Evolutionary conservation across 1,140 invertebrate species (phyloP).

Genomic region (Sitophilus oryzae): DNA sequence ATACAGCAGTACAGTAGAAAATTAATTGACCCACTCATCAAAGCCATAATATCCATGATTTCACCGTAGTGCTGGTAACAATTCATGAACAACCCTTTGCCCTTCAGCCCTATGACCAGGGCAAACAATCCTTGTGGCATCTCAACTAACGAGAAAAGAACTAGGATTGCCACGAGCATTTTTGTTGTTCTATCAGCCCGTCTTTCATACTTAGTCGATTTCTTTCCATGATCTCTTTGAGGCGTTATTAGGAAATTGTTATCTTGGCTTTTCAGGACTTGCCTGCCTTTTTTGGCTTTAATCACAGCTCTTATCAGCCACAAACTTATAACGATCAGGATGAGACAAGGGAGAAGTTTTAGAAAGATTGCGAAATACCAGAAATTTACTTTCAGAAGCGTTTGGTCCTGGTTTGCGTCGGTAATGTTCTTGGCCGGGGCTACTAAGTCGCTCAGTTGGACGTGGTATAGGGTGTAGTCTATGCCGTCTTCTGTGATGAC

Average conservation of each 20-base stretch:
- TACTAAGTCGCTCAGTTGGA: conserved; percentile 54
- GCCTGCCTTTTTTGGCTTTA: conserved; percentile 61
- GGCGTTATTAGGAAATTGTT: conserved; percentile 46
- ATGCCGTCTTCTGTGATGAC: conserved; percentile 43
- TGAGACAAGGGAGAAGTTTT: conserved; percentile 76
- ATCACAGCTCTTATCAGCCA: conserved; percentile 71
- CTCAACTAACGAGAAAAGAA: conserved; percentile 82
- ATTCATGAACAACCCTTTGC: conserved; percentile 64
- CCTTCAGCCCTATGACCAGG: conserved; percentile 64
- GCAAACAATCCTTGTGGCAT: conserved; percentile 76
- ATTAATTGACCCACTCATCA: conserved; percentile 88
- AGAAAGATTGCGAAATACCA: conserved; percentile 82
- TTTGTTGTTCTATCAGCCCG: conserved; percentile 79
- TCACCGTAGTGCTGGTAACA: conserved; percentile 80
- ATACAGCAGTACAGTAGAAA: conserved; percentile 93
- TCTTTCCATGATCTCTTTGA: conserved; percentile 22
- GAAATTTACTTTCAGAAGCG: conserved; percentile 69
- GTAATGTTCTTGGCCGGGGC: conserved; percentile 48
- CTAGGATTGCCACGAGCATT: conserved; percentile 81
- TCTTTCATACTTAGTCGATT: conserved; percentile 55
- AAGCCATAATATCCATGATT: conserved; percentile 84
- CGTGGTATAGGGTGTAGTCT: conserved; percentile 55
- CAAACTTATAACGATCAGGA: conserved; percentile 76
- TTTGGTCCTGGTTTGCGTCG: conserved; percentile 51
- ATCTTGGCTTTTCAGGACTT: conserved; percentile 59